Conservation (phyloP, 2,113 vertebrate genomes). For the Pedionomus torquatus region DNA sequence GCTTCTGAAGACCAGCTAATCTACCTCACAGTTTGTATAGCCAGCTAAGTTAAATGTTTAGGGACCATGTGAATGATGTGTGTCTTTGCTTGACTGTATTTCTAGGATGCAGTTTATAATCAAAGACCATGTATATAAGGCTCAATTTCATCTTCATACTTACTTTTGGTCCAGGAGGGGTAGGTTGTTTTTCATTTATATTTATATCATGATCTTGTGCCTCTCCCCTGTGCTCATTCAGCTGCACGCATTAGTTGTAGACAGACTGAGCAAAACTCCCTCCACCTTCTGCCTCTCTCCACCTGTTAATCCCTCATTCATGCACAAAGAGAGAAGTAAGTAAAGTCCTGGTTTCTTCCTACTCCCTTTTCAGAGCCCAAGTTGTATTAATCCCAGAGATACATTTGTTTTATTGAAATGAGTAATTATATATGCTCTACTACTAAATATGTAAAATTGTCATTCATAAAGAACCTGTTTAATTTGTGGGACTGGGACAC, state of each 20-base stretch:
- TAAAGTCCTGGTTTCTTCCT: neutral
- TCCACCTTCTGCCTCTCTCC: neutral
- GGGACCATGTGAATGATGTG: neutral
- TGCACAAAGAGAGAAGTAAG: neutral
- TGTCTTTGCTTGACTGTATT: neutral
- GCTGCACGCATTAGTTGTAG: neutral
- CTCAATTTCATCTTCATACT: neutral
- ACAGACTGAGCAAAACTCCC: neutral
- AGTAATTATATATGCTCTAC: neutral
- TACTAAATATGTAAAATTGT: neutral
- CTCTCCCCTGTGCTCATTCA: neutral
- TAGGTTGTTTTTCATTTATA: neutral
- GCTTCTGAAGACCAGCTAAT: conserved; percentile 12
- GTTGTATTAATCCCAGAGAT: neutral
- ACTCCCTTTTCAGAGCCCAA: neutral
- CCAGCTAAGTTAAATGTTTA: neutral
- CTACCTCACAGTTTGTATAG: neutral
- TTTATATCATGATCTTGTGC: neutral
- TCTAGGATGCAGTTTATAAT: neutral
- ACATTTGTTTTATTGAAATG: neutral
- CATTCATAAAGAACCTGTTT: neutral
- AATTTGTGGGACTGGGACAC: neutral
- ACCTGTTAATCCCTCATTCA: neutral
- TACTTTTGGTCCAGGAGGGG: neutral
- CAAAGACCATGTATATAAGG: neutral